Conservation (phyloP, 1,140 invertebrate genomes). For the Macrobrachium rosenbergii region DNA sequence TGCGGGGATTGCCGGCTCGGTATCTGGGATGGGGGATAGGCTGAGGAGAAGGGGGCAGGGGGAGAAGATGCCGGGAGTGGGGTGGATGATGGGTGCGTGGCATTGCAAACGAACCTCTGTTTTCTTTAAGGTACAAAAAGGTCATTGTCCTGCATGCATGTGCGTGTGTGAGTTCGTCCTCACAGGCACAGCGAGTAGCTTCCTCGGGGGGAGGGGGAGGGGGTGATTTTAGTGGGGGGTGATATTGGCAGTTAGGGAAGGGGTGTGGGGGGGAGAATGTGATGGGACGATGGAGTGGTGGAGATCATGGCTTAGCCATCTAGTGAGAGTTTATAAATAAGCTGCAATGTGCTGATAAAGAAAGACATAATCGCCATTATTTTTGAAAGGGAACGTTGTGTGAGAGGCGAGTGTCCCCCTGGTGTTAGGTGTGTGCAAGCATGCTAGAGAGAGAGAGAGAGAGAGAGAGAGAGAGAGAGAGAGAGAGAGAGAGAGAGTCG, state of each 20-base stretch:
- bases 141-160: neutral
- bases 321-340: too few species aligned
- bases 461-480: constrained; percentile 20
- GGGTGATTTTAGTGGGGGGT: too few species aligned
- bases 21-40: neutral
- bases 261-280: neutral
- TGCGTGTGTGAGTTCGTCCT: neutral
- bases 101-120: too few species aligned
- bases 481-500: neutral
- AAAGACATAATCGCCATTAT: too few species aligned
- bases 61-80: neutral
- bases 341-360: too few species aligned
- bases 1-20: neutral
- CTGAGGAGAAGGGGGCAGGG: neutral
- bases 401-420: too few species aligned
- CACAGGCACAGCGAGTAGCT: neutral
- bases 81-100: neutral
- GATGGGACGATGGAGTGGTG: neutral
- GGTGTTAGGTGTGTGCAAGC: too few species aligned
- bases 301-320: neutral
- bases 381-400: too few species aligned
- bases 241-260: too few species aligned
- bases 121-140: neutral
- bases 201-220: neutral
- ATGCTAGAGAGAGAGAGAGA: neutral